phyloP scores from a whole-genome alignment of 2,113 vertebrate genomes.

The Strigops habroptila region DNA sequence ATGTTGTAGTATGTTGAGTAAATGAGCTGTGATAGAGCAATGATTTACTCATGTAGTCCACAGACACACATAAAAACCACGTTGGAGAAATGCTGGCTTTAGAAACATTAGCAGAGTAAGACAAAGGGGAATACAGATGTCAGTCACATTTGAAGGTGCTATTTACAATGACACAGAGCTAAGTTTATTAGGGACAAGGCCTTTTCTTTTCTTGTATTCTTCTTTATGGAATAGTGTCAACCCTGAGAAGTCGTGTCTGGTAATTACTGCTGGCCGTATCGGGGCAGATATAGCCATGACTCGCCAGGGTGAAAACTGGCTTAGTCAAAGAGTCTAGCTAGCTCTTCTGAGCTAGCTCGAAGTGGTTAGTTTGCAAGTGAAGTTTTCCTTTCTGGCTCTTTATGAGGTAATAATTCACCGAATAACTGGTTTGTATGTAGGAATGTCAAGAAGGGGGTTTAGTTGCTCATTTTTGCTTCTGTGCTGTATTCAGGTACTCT shows the following conservation, averaged over 20 bases:
- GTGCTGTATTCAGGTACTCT: background rate
- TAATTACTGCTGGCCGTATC: background rate
- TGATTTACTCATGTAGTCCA: background rate
- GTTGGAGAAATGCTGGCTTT: background rate
- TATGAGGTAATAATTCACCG: background rate
- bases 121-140: background rate
- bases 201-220: background rate
- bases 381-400: background rate
- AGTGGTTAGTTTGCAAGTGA: background rate
- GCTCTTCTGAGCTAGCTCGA: background rate
- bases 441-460: background rate
- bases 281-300: background rate
- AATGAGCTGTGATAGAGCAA: background rate
- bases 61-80: background rate
- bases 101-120: background rate
- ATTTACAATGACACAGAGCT: background rate
- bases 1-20: background rate
- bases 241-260: background rate
- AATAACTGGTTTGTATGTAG: background rate
- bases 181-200: background rate
- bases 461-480: background rate
- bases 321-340: background rate
- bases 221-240: background rate
- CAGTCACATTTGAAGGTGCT: background rate
- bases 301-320: background rate